Evolutionary conservation across 1,140 invertebrate genomes (phyloP), one percentile per base, ranked within the genome.

Genomic region (Dendroctonus valens): DNA sequence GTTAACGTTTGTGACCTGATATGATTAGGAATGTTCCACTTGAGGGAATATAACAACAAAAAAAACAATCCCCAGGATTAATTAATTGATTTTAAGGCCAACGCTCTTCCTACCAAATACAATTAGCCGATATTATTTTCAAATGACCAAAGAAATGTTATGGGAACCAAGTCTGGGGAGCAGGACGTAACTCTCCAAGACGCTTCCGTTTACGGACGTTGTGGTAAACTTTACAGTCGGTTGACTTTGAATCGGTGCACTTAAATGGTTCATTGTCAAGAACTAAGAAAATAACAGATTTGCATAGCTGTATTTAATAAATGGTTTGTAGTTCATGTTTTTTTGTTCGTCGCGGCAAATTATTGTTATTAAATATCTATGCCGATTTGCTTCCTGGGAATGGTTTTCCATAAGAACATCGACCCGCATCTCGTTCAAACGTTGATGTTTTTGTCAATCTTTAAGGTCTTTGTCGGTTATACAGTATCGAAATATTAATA

Each of bases 231-330:
- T 58, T 42, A 41, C 55, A 58, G 11, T 58, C 55, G 55, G 55
- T 58, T 58, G 55, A 11, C 41, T 58, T 26, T 15, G 55, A 58
- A 58, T 58, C 55, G 44, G 37, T 58, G 55, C 55, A 58, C 55
- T 58, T 40, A 58, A 11, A 7, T 58, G 7, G 55, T 58, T 58
- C 55, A 58, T 58, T 58, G 55, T 58, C 55, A 58, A 58, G 55
- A 14, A 41, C 41, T 58, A 42, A 58, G 55, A 58, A 58, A 58
- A 58, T 58, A 58, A 58, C 55, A 42, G 55, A 58, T 58, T 41
- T 41, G 55, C 11, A 7, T 58, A 58, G 55, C 55, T 58, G 55
- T 58, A 58, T 26, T 42, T 41, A 58, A 58, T 12, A 37, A 44
- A 58, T 14, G 55, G 5, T n/a, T 42, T 58, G 5, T n/a, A 42